Evolutionary conservation across 2,113 vertebrate genomes (phyloP), one percentile per base, ranked within the genome.

Genomic region (Ammospiza nelsoni): DNA sequence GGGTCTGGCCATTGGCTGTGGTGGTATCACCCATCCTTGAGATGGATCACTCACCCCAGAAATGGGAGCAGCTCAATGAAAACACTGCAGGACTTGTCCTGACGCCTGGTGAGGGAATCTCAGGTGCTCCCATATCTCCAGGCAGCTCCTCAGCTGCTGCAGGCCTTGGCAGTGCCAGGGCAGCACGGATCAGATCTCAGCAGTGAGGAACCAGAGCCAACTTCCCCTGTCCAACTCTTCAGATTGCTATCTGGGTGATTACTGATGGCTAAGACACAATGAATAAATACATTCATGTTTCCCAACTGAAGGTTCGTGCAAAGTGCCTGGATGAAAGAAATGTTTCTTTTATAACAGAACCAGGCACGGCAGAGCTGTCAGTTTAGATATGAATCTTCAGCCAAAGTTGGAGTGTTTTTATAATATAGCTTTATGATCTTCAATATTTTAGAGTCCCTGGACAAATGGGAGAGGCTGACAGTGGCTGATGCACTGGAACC

Each of bases 391-490:
- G 17, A 43, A 89, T 91, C 90, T 94, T 73, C 76, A 82, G 77
- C 41, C 89, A 76, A 91, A 93, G 84, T 61, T 72, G 44, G 88
- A 89, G 81, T 61, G 54, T 87, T 96, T 93, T 89, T 89, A 79
- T 87, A 90, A 89, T 94, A 92, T 82, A 89, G 51, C 31, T 91
- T 74, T 88, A 85, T 94, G 71, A 54, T 91, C 63, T 81, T 73
- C 82, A 71, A 72, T 62, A 16, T 91, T 65, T 62, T 92, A 99
- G 99, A 99, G 97, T 99, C 99, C 52, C 96, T 99, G 98, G 99
- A 99, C 95, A 99, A 99, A 97, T 99, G 99, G 99, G 99, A 99
- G 87, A 97, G 99, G 48, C 97, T 99, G 98, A 99, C 99, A 1
- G 99, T 99, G 94, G 99, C 99, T 1, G 99, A 99, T 72, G 98